Evolutionary conservation across 2,113 vertebrate genomes (phyloP), one percentile per base, ranked within the genome.

Genomic region (Anguilla rostrata): DNA sequence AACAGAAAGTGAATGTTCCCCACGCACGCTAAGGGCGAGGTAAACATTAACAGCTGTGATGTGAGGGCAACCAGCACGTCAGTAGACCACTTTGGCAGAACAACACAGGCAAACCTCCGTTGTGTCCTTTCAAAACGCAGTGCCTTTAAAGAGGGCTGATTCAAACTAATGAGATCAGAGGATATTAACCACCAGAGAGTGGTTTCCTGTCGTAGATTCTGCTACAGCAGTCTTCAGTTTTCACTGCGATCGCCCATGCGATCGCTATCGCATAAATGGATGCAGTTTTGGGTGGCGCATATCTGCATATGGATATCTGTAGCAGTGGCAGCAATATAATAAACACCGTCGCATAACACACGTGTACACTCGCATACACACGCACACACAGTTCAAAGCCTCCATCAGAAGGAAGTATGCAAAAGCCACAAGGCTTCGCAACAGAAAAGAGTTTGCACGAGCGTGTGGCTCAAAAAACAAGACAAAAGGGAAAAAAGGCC

Each of bases 381-480:
- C 82, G 86, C 81, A 83, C 81, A 83, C 29, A 56, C 82, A 83
- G 6, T n/a, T 81, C 78, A 86, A 20, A 84, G 66, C 86, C 83
- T 87, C 86, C 85, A 91, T 89, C 78, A 81, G 92, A 89, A 94
- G 93, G 93, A 94, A 94, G 93, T 89, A 89, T 94, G 93, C 93
- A 95, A 88, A 94, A 95, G 92, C 94, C 94, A 94, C 94, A 94
- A 89, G 85, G 90, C 90, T 87, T 90, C 89, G 92, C 92, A 92
- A 90, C 88, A 92, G 89, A 92, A 92, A 84, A 81, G 39, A 26
- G 90, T 89, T 87, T 84, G 60, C 60, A 85, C 60, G 78, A 60
- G 81, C 81, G 40, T 46, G 80, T 81, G 80, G 40, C 41, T 82
- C 41, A 75, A 71, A 80, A n/a, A 26, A 12, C 49, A 53, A 39